Base-by-base conservation (phyloP, 2,888 invertebrate species). In the Polyploca ridens region DNA sequence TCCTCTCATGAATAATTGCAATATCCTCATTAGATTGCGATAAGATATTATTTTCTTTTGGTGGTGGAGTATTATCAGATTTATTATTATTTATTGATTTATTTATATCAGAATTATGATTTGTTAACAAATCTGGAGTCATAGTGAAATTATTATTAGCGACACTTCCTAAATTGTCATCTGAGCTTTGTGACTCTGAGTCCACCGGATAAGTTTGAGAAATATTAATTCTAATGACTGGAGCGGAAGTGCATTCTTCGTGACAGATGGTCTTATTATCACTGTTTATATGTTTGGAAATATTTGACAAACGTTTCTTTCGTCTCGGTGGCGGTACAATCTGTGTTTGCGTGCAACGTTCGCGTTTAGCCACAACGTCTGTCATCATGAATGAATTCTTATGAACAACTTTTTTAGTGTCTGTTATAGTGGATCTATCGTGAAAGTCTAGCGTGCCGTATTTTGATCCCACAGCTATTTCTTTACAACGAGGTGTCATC, bases 151-250 rank as follows among this genome's bases (percentile, higher is more conserved):
- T 80, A 33, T 65, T 71, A 5, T 65, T 65, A 14, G 8, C 54
- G 13, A 10, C 54, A 54, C 54, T 19, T 54, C 54, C 54, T 19
- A 54, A 79, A 76, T 91, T 94, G 72, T 95, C 95, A 69, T 94
- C 95, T 19, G 95, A 95, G 74, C 85, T 89, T 75, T 91, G 86
- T 19, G 90, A 82, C 72, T 92, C 94, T 49, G 90, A 87, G 67
- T 93, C 93, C 10, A 81, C 82, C 33, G 90, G 79, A 80, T 94
- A 95, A 62, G 93, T 88, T 70, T 95, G 95, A 1, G 95, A 94
- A 72, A 95, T 95, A 75, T 95, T 95, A 64, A 96, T 95, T 71
- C 95, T 95, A 58, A 96, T 94, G 4, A 95, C 86, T 57, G 95
- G 92, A 14, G 94, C 84, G 61, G 87, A 81, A 69, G 87, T 85